These are phyloP conservation scores for Salvator merianae DNA, from an alignment of 2,113 vertebrate genomes.

Conservation along the genomic window DNA sequence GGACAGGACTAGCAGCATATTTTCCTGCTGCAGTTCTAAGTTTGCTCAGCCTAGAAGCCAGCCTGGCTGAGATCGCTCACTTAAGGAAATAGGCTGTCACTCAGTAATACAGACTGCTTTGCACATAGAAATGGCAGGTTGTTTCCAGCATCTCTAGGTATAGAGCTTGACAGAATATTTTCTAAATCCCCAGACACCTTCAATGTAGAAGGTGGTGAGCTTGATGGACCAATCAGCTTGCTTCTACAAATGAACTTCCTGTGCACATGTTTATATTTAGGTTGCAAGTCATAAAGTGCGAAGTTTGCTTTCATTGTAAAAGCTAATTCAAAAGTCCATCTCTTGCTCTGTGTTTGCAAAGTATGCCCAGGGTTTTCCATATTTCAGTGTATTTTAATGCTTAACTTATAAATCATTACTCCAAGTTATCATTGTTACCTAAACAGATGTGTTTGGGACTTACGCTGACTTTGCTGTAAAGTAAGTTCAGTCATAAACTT, in stretches of 20 bases:
- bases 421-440: conserved; percentile 32
- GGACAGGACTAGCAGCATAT: conserved; percentile 9
- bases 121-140: no score
- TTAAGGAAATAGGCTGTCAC: no score
- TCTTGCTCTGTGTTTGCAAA: not conserved
- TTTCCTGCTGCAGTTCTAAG: not conserved
- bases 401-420: conserved; percentile 18
- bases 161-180: no score
- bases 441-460: not conserved
- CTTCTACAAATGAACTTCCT: no score
- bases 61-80: not conserved
- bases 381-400: not conserved
- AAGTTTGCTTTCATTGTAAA: conserved; percentile 1
- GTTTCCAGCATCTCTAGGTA: no score
- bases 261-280: no score
- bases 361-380: not conserved
- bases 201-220: no score
- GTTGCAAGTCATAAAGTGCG: not conserved
- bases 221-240: no score
- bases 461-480: conserved; percentile 8
- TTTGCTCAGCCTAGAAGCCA: not conserved
- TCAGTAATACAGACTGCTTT: no score
- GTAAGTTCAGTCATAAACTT: conserved; percentile 9
- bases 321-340: conserved; percentile 14
- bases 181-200: no score